A percentile compares a stretch with the other conserved stretches of the same genome.
Conservation (phyloP, 2,888 invertebrate genomes). For the Lysandra bellargus region DNA sequence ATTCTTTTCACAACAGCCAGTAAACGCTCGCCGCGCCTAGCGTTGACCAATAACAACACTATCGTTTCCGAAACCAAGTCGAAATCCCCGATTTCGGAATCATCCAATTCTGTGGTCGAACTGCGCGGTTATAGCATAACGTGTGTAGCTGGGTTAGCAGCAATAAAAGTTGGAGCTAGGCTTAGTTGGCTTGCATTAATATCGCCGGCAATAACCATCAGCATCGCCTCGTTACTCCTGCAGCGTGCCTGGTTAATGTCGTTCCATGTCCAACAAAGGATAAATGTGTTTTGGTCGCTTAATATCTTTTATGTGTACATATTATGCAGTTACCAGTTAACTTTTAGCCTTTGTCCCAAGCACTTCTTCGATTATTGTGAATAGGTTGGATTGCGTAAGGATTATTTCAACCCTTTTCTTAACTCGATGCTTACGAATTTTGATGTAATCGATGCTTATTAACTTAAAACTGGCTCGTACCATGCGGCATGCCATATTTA, state of each 20-base stretch:
- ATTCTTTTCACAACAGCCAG: too few relatives aligned
- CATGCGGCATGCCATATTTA: too few relatives aligned
- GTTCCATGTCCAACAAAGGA: constrained; percentile 4
- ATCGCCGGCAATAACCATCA: constrained; percentile 27
- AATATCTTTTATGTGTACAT: neutral
- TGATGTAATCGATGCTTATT: too few relatives aligned
- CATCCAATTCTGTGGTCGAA: neutral
- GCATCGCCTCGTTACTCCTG: constrained; percentile 17
- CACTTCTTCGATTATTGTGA: constrained; percentile 18
- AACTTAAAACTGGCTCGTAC: too few relatives aligned
- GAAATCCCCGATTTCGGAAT: too few relatives aligned
- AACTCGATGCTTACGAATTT: too few relatives aligned
- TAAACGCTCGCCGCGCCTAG: too few relatives aligned
- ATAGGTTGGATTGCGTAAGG: neutral
- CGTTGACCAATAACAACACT: too few relatives aligned
- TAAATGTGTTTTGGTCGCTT: constrained; percentile 12
- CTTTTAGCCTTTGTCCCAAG: neutral
- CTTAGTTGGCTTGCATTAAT: constrained; percentile 15
- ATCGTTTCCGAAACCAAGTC: too few relatives aligned
- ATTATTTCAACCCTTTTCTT: neutral
- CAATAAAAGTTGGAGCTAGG: constrained; percentile 17
- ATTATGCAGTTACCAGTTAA: neutral
- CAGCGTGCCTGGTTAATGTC: neutral
- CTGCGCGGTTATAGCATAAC: neutral
- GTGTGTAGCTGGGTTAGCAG: neutral